These are phyloP conservation scores for Bursaphelenchus mucronatus DNA, from an alignment of 1,140 invertebrate genomes.

Conservation along the genomic window DNA sequence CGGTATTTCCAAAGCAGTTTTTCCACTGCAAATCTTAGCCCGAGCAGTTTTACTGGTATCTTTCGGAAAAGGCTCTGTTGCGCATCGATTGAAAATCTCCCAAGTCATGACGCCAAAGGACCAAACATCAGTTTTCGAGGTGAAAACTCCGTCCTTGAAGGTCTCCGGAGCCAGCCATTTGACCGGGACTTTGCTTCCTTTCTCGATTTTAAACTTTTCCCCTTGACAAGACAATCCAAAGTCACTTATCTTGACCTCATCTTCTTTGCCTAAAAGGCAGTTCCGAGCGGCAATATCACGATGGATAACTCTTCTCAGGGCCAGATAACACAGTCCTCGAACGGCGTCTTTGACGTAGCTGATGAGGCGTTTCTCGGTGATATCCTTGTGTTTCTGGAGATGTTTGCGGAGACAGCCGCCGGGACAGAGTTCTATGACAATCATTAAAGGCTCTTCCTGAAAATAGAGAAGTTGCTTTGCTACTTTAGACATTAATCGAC, in stretches of 20 bases:
- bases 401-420: conserved; percentile 65
- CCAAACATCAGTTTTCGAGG: conserved; percentile 96
- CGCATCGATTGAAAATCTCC: conserved; percentile 91
- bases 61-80: conserved; percentile 81
- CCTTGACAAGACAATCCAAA: conserved; percentile 40
- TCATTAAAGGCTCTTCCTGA: conserved; percentile 94
- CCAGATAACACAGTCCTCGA: conserved; percentile 90
- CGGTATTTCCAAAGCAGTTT: conserved; percentile 3
- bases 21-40: conserved; percentile 76
- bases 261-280: conserved; percentile 29
- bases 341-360: conserved; percentile 80
- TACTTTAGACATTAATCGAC: no score
- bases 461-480: neutral
- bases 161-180: conserved; percentile 20
- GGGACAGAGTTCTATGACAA: conserved; percentile 91
- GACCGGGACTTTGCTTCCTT: conserved; percentile 42
- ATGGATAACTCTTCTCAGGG: conserved; percentile 89
- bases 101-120: conserved; percentile 91
- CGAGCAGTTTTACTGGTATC: conserved; percentile 83
- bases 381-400: conserved; percentile 25
- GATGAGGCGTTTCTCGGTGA: conserved; percentile 14
- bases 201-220: conserved; percentile 39
- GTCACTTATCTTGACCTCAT: conserved; percentile 39
- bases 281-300: conserved; percentile 74
- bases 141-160: conserved; percentile 72